Percentiles rank a stretch among this genome's conserved stretches.
Conservation (phyloP, 2,888 invertebrate genomes). For the Tineola bisselliella region DNA sequence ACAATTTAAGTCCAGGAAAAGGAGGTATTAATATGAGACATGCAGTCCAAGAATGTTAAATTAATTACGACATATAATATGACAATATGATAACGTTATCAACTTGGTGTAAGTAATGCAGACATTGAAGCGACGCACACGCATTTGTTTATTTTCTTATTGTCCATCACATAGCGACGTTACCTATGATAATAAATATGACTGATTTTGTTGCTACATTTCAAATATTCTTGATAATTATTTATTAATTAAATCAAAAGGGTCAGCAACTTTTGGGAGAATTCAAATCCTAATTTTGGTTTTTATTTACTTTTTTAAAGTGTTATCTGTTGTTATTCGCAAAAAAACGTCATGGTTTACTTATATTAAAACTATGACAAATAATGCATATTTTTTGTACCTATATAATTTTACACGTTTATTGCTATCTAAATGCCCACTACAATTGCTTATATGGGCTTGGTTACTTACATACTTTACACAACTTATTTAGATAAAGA, state of each 20-base stretch:
- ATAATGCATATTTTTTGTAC: too few relatives aligned
- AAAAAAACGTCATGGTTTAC: too few relatives aligned
- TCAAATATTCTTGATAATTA: too few relatives aligned
- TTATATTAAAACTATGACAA: too few relatives aligned
- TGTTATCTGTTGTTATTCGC: too few relatives aligned
- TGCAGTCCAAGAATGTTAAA: constrained; percentile 42
- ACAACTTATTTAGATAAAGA: not conserved
- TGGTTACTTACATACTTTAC: not conserved
- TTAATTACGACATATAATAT: constrained; percentile 36
- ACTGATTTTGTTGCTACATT: too few relatives aligned
- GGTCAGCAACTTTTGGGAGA: too few relatives aligned
- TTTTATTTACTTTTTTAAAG: too few relatives aligned
- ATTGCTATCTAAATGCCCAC: too few relatives aligned
- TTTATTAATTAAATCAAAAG: too few relatives aligned
- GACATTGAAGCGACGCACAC: not conserved
- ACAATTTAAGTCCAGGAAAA: not conserved
- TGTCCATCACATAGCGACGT: not conserved
- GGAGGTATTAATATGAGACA: not conserved
- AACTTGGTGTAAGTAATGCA: not conserved
- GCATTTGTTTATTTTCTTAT: constrained; percentile 1
- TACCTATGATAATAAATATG: not conserved
- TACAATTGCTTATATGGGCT: not conserved
- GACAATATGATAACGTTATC: constrained; percentile 18
- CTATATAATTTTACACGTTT: too few relatives aligned
- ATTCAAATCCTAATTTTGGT: too few relatives aligned